Percentiles rank a stretch among this genome's conserved stretches.
Evolutionary conservation across 2,888 invertebrate genomes (phyloP).

Genomic region (Galerucella calmariensis): DNA sequence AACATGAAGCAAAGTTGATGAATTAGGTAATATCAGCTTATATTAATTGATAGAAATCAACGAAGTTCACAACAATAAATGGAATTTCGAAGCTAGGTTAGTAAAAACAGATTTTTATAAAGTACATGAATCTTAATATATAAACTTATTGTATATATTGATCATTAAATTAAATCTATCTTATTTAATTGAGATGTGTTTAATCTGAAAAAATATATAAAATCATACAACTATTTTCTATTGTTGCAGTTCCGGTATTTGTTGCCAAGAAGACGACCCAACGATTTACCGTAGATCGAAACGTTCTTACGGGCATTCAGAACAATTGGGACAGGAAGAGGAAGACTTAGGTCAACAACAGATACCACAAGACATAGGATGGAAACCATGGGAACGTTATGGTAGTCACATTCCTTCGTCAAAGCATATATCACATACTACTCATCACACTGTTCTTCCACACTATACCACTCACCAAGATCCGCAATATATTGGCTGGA

Average conservation of each 20-base stretch:
- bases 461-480: background rate
- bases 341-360: conserved; percentile 36
- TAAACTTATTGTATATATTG: background rate
- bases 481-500: background rate
- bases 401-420: background rate
- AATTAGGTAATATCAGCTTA: background rate
- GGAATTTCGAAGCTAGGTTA: conserved; percentile 4
- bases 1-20: background rate
- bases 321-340: conserved; percentile 13
- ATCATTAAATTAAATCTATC: background rate
- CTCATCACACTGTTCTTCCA: background rate
- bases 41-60: background rate
- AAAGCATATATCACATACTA: background rate
- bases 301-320: conserved; percentile 18
- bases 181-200: too few species aligned
- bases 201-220: background rate
- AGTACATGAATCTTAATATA: background rate
- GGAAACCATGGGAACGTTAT: background rate
- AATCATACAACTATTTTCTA: background rate
- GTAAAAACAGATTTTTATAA: background rate
- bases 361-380: conserved; percentile 9
- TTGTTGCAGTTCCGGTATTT: conserved; percentile 1
- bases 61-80: conserved; percentile 1
- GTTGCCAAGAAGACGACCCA: conserved; percentile 4
- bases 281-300: background rate